These are phyloP conservation scores for Ormyrus thymus DNA, from an alignment of 2,888 invertebrate genomes.

Conservation along the genomic window DNA sequence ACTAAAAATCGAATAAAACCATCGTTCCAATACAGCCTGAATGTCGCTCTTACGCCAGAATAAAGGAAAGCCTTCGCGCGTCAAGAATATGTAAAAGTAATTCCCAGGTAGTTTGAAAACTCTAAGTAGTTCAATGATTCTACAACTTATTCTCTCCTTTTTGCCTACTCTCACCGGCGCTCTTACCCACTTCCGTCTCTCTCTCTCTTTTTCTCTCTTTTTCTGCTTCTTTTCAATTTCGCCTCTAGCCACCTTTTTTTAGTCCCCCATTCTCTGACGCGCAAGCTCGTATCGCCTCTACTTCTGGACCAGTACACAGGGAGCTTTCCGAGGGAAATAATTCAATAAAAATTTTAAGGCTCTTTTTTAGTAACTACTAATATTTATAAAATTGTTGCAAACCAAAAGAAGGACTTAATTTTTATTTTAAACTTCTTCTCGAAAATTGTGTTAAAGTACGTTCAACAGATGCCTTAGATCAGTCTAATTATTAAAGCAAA, in stretches of 20 bases:
- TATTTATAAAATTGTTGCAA: no score
- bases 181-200: conserved; percentile 4
- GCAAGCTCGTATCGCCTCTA: no score
- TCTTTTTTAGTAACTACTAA: no score
- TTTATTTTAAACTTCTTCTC: no score
- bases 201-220: background rate
- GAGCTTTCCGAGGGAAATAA: no score
- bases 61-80: background rate
- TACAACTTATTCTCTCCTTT: conserved; percentile 32
- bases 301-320: no score
- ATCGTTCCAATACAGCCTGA: conserved; percentile 13
- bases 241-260: background rate
- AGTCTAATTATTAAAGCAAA: no score
- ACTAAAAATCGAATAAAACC: background rate
- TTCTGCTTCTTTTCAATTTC: conserved; percentile 2
- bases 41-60: background rate
- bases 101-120: conserved; percentile 29
- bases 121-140: conserved; percentile 39
- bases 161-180: background rate
- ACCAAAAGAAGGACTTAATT: no score
- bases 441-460: no score
- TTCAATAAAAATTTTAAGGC: no score
- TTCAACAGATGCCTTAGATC: no score
- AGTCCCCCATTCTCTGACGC: no score
- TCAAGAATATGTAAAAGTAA: conserved; percentile 43